Conservation (phyloP, 1,140 invertebrate species). For the Drosophila mayri region DNA sequence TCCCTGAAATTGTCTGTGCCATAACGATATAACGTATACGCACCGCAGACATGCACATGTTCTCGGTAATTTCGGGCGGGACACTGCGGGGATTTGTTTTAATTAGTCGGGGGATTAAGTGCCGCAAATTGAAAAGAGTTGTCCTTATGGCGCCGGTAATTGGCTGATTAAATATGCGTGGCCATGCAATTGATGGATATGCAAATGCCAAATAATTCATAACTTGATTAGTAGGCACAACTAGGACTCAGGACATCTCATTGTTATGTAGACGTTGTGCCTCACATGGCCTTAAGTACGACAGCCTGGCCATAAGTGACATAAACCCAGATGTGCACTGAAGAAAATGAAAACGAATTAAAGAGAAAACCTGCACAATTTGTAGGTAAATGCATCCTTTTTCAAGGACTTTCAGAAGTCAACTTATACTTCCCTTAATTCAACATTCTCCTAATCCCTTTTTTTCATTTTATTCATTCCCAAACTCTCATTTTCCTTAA, state of each 20-base stretch:
- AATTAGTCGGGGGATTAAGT: constrained; percentile 65
- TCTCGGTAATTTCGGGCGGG: neutral
- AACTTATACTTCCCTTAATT: neutral
- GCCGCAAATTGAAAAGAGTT: constrained; percentile 49
- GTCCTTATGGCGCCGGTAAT: constrained; percentile 26
- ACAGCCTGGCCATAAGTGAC: constrained; percentile 32
- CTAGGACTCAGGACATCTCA: constrained; percentile 4
- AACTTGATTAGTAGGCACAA: constrained; percentile 31
- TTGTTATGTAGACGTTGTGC: constrained; percentile 17
- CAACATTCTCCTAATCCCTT: neutral
- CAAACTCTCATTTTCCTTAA: neutral
- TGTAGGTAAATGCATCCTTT: too few species aligned
- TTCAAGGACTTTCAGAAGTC: too few species aligned
- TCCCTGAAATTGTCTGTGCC: constrained; percentile 46
- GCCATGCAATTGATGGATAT: constrained; percentile 33
- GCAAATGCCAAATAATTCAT: constrained; percentile 45
- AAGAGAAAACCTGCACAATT: too few species aligned
- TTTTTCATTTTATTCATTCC: neutral
- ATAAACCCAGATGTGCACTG: neutral
- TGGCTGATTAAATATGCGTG: constrained; percentile 39
- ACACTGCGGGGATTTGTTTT: constrained; percentile 58
- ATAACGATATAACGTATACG: constrained; percentile 67
- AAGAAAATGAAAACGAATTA: neutral
- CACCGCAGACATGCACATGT: constrained; percentile 33
- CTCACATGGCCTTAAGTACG: constrained; percentile 7